These are phyloP conservation scores for Buphagus erythrorhynchus DNA, from an alignment of 2,797 vertebrate genomes.

Conservation along the genomic window DNA sequence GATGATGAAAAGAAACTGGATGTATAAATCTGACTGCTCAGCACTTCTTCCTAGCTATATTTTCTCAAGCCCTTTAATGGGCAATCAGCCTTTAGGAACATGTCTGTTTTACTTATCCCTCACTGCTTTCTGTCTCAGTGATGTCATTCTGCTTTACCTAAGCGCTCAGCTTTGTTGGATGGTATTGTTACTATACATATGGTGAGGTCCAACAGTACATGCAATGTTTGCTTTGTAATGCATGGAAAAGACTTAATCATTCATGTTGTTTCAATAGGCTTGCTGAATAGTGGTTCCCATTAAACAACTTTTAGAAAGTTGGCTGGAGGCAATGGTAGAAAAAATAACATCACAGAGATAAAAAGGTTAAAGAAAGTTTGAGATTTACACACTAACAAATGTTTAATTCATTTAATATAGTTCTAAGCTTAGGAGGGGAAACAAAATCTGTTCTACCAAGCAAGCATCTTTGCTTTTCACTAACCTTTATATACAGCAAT, in stretches of 20 bases:
- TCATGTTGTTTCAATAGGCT: background rate
- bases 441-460: background rate
- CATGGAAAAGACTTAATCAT: background rate
- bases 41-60: background rate
- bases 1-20: background rate
- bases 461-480: background rate
- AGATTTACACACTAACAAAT: background rate
- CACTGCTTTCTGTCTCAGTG: background rate
- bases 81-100: background rate
- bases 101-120: background rate
- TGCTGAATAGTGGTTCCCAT: background rate
- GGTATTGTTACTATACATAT: background rate
- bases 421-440: background rate
- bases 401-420: background rate
- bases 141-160: slow-evolving; percentile 4
- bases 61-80: slow-evolving; percentile 12
- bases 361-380: background rate
- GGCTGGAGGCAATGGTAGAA: background rate
- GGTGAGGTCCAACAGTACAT: background rate
- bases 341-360: background rate
- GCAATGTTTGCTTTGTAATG: background rate
- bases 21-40: background rate
- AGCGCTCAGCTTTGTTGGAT: background rate
- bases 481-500: background rate
- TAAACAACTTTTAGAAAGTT: background rate